Base-by-base conservation (phyloP, 2,888 invertebrate genomes). In the Cryptocephalus primarius region DNA sequence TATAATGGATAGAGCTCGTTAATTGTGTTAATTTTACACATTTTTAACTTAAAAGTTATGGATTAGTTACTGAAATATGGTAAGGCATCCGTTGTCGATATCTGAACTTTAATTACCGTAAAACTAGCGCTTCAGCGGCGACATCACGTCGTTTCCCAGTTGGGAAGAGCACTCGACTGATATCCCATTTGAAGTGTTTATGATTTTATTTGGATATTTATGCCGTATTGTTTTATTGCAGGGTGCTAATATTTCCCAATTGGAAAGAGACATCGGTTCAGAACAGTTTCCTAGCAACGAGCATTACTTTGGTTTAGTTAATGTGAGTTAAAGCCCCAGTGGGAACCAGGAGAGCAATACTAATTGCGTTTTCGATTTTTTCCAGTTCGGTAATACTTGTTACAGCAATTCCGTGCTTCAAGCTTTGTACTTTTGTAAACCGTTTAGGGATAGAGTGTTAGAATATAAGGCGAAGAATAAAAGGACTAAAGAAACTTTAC, bases 371-470 rank as follows among this genome's bases (percentile, higher is more conserved):
- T 22, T 4, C 22, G 22, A 22, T 22, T 22, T 22, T 62, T 58
- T 81, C 57, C 75, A 90, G 88, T 99, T 99, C 78, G 99, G 99
- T 59, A 99, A 99, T 74, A 99, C 99, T 32, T 99, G 99, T 74
- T 99, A 99, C 72, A 96, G 96, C 71, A 99, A 99, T 74, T 97
- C 97, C 40, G 99, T 99, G 59, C 79, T 99, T 55, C 99, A 99
- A 80, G 99, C 99, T 32, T 77, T 99, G 55, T 99, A 99, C 72
- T 99, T 99, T 72, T 99, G 99, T 74, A 89, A 93, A 65, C 99
- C 99, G 49, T 99, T 99, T 70, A 82, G 99, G 68, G 99, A 99
- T 65, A 95, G 92, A 74, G 95, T 99, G 44, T 77, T 99, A 53
- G 95, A 95, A 69, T 99, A 99, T 71, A 97, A 97, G 73, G 90